Percentiles rank a stretch among this genome's conserved stretches.
phyloP scores from a whole-genome alignment of 2,888 invertebrate genomes.

The Baronia brevicornis region DNA sequence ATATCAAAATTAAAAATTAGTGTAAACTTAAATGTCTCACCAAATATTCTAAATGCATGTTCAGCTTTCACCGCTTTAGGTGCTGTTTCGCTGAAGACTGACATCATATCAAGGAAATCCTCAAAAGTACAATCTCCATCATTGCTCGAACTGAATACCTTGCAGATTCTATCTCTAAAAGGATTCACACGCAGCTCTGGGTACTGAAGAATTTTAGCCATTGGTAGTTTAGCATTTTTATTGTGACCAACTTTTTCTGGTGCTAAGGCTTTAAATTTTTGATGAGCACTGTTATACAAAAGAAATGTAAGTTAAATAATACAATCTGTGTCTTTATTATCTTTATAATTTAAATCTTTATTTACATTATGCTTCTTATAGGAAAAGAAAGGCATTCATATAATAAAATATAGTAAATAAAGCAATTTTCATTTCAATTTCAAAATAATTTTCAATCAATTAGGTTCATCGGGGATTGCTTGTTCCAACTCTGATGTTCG shows the following conservation, averaged over 20 bases:
- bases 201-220: slow-evolving; percentile 88
- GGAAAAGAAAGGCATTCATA: too few species aligned
- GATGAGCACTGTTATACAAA: slow-evolving; percentile 82
- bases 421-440: too few species aligned
- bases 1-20: background rate
- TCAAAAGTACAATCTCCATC: slow-evolving; percentile 96
- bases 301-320: background rate
- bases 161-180: slow-evolving; percentile 92
- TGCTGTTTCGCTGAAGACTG: slow-evolving; percentile 93
- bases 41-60: slow-evolving; percentile 96
- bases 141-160: slow-evolving; percentile 91
- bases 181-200: slow-evolving; percentile 93
- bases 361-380: too few species aligned
- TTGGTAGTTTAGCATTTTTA: slow-evolving; percentile 89
- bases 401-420: too few species aligned
- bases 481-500: too few species aligned
- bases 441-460: too few species aligned
- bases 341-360: slow-evolving; percentile 7
- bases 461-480: too few species aligned
- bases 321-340: background rate
- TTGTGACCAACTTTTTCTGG: slow-evolving; percentile 94
- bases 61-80: slow-evolving; percentile 95
- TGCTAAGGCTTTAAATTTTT: slow-evolving; percentile 90
- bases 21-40: slow-evolving; percentile 63
- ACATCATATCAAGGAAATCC: slow-evolving; percentile 98